These are phyloP conservation scores for Diachasma alloeum DNA, from an alignment of 1,140 invertebrate genomes.

Conservation along the genomic window DNA sequence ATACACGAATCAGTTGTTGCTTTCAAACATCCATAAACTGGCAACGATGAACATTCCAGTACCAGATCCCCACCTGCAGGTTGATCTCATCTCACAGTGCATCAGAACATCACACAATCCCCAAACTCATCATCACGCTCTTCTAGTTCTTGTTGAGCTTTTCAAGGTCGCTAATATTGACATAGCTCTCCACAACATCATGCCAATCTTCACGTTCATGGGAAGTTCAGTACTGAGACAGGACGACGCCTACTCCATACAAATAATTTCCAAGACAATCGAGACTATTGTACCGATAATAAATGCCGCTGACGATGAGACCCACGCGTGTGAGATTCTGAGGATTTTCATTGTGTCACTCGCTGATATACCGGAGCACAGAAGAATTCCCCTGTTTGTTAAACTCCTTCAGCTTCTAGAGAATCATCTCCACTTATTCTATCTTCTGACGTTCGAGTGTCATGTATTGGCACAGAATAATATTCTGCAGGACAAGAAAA, in stretches of 20 bases:
- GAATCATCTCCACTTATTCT: slow-evolving; percentile 80
- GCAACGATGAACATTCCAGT: slow-evolving; percentile 62
- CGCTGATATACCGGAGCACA: slow-evolving; percentile 89
- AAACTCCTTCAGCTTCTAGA: slow-evolving; percentile 80
- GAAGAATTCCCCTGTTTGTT: slow-evolving; percentile 80
- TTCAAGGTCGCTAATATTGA: slow-evolving; percentile 74
- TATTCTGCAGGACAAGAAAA: slow-evolving; percentile 46
- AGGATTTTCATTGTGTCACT: slow-evolving; percentile 89
- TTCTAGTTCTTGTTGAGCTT: slow-evolving; percentile 74
- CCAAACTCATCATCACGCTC: slow-evolving; percentile 91
- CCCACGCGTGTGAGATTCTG: slow-evolving; percentile 71
- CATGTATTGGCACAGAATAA: slow-evolving; percentile 66
- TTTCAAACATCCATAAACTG: slow-evolving; percentile 79
- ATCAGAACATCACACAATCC: slow-evolving; percentile 90
- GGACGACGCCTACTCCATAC: slow-evolving; percentile 93
- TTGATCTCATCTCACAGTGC: slow-evolving; percentile 86
- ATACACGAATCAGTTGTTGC: slow-evolving; percentile 87
- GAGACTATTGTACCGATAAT: slow-evolving; percentile 90
- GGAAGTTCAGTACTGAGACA: slow-evolving; percentile 88
- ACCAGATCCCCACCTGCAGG: slow-evolving; percentile 73
- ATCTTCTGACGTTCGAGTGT: slow-evolving; percentile 75
- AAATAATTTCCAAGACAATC: slow-evolving; percentile 90
- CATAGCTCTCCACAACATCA: slow-evolving; percentile 88
- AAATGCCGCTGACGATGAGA: slow-evolving; percentile 66
- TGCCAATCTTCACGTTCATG: slow-evolving; percentile 96